Evolutionary conservation across 2,888 invertebrate species (phyloP), one percentile per base, ranked within the genome.

Genomic region (Mycalesis mineus): DNA sequence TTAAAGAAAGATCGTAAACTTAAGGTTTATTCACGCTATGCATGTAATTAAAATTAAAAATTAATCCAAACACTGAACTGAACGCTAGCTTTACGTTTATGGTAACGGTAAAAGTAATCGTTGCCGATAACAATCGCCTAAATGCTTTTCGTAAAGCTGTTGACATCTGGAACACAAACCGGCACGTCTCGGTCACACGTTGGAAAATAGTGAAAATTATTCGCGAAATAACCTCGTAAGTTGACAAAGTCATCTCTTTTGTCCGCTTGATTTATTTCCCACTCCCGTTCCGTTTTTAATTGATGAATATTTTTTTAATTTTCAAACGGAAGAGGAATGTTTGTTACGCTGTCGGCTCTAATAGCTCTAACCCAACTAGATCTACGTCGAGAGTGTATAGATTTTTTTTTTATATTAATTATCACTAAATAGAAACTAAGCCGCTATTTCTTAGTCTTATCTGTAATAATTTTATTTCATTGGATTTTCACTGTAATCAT

Each of bases 271-370:
- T 78, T 73, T 70, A 68, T 72, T 68, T 61, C 63, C 64, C 65
- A 65, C 65, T 75, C 78, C 75, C 74, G 69, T 74, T 74, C 50
- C 52, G 65, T 13, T 67, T 69, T 70, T 71, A 74, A 74, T 70
- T 68, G 58, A 63, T 55, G 64, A 66, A 61, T 57, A 44, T 57
- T 60, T 56, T n/a, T 65, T 63, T 67, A 62, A 60, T 63, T 68
- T 66, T 67, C 60, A 59, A 64, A 63, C 61, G 62, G 47, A 60
- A 68, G 68, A 67, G 67, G 69, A 68, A 68, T 44, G 15, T 50
- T 53, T 31, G 47, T 48, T 37, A 17, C 37, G 9, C 11, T 5
- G 22, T 22, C 5, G 5, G 22, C 22, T 22, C 22, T 22, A 22
- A 22, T 22, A 22, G 36, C 9, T 36, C 36, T 9, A 1, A 36